phyloP scores from a whole-genome alignment of 2,113 vertebrate species.

The Pelusios castaneus region DNA sequence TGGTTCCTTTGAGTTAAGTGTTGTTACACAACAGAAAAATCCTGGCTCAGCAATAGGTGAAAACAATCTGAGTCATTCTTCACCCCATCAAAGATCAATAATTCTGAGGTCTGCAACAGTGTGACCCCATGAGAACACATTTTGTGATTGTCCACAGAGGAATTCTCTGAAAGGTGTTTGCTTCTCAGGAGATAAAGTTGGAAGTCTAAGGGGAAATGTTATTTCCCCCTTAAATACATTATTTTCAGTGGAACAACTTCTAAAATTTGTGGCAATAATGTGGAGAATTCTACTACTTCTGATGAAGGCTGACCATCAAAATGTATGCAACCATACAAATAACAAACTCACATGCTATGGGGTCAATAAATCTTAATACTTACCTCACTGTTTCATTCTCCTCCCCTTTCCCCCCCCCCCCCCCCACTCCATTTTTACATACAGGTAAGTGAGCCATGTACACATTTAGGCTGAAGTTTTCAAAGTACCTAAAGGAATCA shows the following conservation, averaged over 20 bases:
- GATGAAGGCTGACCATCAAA: neutral
- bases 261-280: accelerated
- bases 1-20: accelerated
- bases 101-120: accelerated
- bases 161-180: neutral
- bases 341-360: neutral
- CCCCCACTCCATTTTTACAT: neutral
- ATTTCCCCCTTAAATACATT: neutral
- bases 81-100: accelerated
- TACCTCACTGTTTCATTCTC: neutral
- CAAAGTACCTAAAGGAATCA: neutral
- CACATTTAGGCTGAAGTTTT: neutral
- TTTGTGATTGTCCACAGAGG: neutral
- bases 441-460: neutral
- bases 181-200: neutral
- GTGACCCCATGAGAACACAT: accelerated
- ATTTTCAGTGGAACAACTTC: neutral
- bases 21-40: accelerated
- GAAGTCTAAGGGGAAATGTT: too few relatives aligned
- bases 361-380: neutral
- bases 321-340: neutral
- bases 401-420: too few relatives aligned
- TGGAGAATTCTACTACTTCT: neutral
- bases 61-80: neutral
- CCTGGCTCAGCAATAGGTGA: accelerated